Evolutionary conservation across 2,888 invertebrate species (phyloP), one percentile per base, ranked within the genome.

Genomic region (Stomorhina lunata): DNA sequence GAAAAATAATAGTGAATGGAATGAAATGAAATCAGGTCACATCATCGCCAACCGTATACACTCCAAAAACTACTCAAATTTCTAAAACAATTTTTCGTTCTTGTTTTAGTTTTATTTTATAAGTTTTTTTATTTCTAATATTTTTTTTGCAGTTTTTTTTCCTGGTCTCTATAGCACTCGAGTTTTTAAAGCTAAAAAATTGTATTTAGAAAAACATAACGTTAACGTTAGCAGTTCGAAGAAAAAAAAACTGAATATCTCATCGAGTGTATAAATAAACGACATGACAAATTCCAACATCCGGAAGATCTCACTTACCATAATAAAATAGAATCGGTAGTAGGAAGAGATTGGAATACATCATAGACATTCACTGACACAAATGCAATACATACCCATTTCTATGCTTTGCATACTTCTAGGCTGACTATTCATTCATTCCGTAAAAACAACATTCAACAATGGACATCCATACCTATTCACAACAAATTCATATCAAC

Each of bases 201-300:
- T 40, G 40, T 32, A n/a, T 43, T 29, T 4, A 40, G 4, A 55
- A 73, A 59, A 15, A 37, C 7, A 25, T 43, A 32, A 57, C 3
- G 9, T 2, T 27, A 66, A 22, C 6, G 15, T 1, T 10, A 50
- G 37, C 1, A 66, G 9, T 5, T 59, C 34, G 17, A 61, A 27
- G 57, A 66, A 53, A 48, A 10, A 43, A 55, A 20, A 57, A 50
- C 5, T 37, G 48, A 68, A 73, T 66, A 65, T 66, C 40, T 71
- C 65, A 75, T 40, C n/a, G 55, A 61, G 45, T 48, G 63, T 71
- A 55, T 63, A 78, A 57, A 73, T 73, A 81, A 79, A 71, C 66
- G 75, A 71, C 45, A 55, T 68, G 81, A 81, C 79, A 82, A 77
- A 77, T 81, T 78, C 65, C 50, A 71, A 43, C 79, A 75, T 79